A percentile compares a stretch with the other conserved stretches of the same genome.
phyloP scores from a whole-genome alignment of 2,888 invertebrate genomes.

The Diadromus collaris region DNA sequence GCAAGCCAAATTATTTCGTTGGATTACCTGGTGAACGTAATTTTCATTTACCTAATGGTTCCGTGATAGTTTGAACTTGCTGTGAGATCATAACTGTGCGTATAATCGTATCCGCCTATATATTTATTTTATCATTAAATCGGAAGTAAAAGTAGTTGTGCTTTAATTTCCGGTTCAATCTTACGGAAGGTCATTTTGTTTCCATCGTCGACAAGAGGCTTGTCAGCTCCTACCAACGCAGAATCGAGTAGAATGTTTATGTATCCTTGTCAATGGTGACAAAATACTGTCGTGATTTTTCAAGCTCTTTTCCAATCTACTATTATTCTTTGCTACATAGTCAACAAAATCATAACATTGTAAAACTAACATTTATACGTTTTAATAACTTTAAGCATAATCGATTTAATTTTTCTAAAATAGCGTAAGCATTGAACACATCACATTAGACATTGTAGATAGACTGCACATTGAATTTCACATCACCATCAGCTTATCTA shows the following conservation, averaged over 20 bases:
- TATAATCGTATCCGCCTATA: constrained; percentile 13
- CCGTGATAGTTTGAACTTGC: constrained; percentile 24
- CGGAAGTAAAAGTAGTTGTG: background rate
- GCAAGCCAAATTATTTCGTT: too few relatives aligned
- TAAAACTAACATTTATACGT: too few relatives aligned
- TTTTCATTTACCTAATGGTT: constrained; percentile 49
- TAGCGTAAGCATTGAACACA: too few relatives aligned
- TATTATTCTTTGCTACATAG: too few relatives aligned
- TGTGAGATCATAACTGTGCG: background rate
- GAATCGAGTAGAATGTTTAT: constrained; percentile 43
- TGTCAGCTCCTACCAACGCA: background rate
- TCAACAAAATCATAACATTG: too few relatives aligned
- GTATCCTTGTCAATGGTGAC: constrained; percentile 63
- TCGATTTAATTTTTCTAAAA: too few relatives aligned
- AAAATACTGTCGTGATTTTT: constrained; percentile 66
- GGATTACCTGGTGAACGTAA: background rate
- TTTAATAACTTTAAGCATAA: too few relatives aligned
- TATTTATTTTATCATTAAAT: too few relatives aligned
- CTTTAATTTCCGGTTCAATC: constrained; percentile 39
- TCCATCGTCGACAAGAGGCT: constrained; percentile 1
- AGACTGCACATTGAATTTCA: background rate
- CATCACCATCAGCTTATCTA: background rate
- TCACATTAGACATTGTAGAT: too few relatives aligned
- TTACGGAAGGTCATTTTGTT: constrained; percentile 11
- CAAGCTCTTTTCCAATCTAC: too few relatives aligned